These are phyloP conservation scores for Stomatorhinus ivindoensis DNA, from an alignment of 2,113 vertebrate genomes.

Conservation along the genomic window DNA sequence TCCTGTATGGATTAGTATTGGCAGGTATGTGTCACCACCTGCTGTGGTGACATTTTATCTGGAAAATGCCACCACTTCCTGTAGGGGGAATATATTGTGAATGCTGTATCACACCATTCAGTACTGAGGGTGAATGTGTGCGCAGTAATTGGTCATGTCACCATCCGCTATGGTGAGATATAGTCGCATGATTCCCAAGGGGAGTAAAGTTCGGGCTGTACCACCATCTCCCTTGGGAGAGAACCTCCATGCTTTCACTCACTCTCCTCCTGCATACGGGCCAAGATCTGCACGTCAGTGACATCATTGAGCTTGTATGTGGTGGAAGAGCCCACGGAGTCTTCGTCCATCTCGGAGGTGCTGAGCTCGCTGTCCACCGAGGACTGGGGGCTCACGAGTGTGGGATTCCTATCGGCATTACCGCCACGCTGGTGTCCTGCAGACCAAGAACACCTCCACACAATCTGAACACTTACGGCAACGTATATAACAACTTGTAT, in stretches of 20 bases:
- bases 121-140: not conserved
- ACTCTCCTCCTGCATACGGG: slow-evolving; percentile 99
- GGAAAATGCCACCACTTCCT: not conserved
- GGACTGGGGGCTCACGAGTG: slow-evolving; percentile 83
- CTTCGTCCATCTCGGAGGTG: slow-evolving; percentile 97
- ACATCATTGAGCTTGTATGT: slow-evolving; percentile 97
- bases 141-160: not conserved
- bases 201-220: not conserved
- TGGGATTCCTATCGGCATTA: slow-evolving; percentile 73
- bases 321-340: slow-evolving; percentile 83
- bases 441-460: slow-evolving; percentile 23
- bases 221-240: not conserved
- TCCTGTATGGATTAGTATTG: not conserved
- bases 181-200: not conserved
- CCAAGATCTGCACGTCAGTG: slow-evolving; percentile 95
- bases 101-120: not conserved
- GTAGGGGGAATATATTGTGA: not conserved
- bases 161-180: not conserved
- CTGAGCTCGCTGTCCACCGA: slow-evolving; percentile 97
- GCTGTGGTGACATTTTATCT: not conserved
- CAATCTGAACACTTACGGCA: not conserved
- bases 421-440: slow-evolving; percentile 76
- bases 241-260: slow-evolving; percentile 44
- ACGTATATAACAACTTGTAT: not conserved
- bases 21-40: not conserved